These are phyloP conservation scores for Nicator chloris DNA, from an alignment of 2,113 vertebrate genomes.

Conservation along the genomic window DNA sequence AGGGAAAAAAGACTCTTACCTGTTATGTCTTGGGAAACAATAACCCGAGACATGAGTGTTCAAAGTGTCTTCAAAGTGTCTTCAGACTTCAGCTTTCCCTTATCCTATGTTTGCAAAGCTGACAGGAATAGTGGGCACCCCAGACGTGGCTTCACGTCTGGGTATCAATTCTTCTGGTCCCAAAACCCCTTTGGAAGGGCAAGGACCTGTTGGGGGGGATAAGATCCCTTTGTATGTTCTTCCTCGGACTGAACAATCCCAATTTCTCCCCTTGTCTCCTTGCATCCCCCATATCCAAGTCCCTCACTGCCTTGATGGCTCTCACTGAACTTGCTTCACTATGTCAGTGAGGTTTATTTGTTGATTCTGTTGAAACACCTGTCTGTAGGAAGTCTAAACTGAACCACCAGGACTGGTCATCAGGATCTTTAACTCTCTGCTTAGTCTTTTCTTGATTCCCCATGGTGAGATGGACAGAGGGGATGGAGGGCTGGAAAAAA, in stretches of 20 bases:
- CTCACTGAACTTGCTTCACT: background rate
- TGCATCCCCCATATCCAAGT: fast-evolving
- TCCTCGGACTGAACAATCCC: background rate
- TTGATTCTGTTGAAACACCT: background rate
- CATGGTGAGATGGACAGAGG: background rate
- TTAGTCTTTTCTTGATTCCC: background rate
- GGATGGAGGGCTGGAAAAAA: background rate
- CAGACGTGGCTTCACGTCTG: background rate
- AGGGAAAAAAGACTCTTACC: too few species aligned
- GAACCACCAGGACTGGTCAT: background rate
- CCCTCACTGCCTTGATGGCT: background rate
- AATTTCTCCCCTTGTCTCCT: background rate
- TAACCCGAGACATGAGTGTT: too few species aligned
- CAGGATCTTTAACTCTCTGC: background rate
- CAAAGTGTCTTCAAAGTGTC: background rate
- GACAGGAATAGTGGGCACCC: too few species aligned
- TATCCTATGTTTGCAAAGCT: fast-evolving
- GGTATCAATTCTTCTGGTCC: fast-evolving
- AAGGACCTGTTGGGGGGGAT: background rate
- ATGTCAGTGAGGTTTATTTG: background rate
- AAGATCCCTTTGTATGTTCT: background rate
- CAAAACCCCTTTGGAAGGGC: background rate
- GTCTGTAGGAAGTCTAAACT: background rate
- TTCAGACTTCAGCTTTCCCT: background rate
- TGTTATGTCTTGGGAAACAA: too few species aligned